These are phyloP conservation scores for Polypterus senegalus DNA, from an alignment of 2,113 vertebrate genomes.

Conservation along the genomic window DNA sequence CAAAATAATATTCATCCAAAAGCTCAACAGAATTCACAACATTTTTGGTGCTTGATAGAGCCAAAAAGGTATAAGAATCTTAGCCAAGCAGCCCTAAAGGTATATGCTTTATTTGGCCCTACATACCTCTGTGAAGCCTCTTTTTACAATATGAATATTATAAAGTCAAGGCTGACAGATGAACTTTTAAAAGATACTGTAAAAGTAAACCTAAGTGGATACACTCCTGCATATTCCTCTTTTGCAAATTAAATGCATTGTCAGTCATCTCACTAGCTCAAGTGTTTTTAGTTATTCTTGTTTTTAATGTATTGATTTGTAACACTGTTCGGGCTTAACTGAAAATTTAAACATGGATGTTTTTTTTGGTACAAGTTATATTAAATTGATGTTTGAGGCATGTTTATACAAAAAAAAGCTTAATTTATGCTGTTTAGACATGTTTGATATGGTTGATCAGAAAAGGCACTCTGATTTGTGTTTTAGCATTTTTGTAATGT, in stretches of 20 bases:
- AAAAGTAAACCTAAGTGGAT: constrained; percentile 18
- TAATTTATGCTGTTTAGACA: no score
- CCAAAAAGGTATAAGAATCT: constrained; percentile 9
- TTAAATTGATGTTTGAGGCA: no score
- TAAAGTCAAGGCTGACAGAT: constrained; percentile 19
- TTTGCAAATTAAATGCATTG: constrained; percentile 15
- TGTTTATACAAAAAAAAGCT: no score
- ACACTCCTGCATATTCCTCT: constrained; percentile 13
- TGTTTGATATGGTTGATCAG: no score
- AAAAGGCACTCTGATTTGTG: no score
- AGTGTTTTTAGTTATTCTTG: no score
- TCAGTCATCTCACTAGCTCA: no score
- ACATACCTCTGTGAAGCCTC: constrained; percentile 12
- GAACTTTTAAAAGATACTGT: constrained; percentile 20
- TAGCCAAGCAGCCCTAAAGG: constrained; percentile 4
- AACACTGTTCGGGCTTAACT: no score
- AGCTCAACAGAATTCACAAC: constrained; percentile 1
- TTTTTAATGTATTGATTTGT: no score
- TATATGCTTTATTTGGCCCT: constrained; percentile 10
- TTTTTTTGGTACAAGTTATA: no score
- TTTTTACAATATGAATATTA: constrained; percentile 19
- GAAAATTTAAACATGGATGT: no score
- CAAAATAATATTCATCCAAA: constrained; percentile 14
- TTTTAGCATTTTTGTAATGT: no score
- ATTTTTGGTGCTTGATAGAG: constrained; percentile 10